A percentile compares a stretch with the other conserved stretches of the same genome.
phyloP scores from a whole-genome alignment of 1,140 invertebrate species.

The Stegodyphus dumicola region DNA sequence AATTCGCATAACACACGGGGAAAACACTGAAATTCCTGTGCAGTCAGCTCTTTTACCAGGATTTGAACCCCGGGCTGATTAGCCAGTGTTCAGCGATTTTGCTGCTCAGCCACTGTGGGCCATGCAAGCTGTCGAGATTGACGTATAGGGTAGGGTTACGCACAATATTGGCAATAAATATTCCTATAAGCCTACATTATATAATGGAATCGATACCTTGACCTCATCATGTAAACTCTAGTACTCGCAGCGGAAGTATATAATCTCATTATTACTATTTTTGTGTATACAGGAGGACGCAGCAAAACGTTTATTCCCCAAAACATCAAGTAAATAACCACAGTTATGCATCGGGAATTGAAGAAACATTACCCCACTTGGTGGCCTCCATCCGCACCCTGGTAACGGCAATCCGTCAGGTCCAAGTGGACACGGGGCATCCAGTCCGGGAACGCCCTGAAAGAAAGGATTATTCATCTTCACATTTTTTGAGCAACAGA shows the following conservation, averaged over 20 bases:
- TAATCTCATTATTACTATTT: not conserved
- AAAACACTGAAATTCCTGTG: too few relatives aligned
- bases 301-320: not conserved
- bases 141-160: too few relatives aligned
- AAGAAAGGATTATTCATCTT: conserved; percentile 1
- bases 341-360: not conserved
- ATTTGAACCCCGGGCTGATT: too few relatives aligned
- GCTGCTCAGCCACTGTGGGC: too few relatives aligned
- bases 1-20: too few relatives aligned
- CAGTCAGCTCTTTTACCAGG: too few relatives aligned
- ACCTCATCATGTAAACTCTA: not conserved
- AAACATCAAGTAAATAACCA: not conserved
- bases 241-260: not conserved
- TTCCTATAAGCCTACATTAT: not conserved
- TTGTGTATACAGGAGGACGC: not conserved
- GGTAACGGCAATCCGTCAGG: conserved; percentile 92
- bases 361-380: conserved; percentile 64
- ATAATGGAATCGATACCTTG: not conserved
- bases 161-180: too few relatives aligned
- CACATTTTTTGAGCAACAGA: too few relatives aligned
- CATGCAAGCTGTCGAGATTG: too few relatives aligned
- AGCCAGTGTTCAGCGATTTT: too few relatives aligned
- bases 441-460: conserved; percentile 89
- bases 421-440: conserved; percentile 96
- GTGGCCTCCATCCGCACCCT: conserved; percentile 92